Conservation (phyloP, 2,797 vertebrate species). For the Tragelaphus oryx region DNA sequence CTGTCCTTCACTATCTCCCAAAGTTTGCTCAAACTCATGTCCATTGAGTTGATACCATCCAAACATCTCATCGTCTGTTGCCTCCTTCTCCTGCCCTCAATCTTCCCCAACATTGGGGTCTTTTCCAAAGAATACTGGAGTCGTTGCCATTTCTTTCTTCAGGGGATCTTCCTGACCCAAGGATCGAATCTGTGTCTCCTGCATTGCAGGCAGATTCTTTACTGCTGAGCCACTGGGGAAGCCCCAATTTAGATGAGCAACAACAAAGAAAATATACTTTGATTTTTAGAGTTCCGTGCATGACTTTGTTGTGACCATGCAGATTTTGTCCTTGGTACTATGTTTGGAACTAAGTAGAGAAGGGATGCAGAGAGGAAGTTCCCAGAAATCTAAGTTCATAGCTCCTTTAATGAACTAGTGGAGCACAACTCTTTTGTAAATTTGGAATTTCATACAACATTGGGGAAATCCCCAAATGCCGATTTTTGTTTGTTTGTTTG, state of each 20-base stretch:
- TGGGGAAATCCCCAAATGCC: background rate
- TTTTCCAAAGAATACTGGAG: background rate
- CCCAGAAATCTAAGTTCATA: background rate
- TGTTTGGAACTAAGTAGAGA: constrained; percentile 1
- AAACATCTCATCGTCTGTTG: background rate
- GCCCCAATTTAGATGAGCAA: background rate
- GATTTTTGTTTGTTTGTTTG: background rate
- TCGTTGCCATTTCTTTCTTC: background rate
- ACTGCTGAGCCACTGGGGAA: background rate
- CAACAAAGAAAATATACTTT: background rate
- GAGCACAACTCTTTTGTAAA: background rate
- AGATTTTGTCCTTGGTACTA: constrained; percentile 6
- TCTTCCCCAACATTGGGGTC: background rate
- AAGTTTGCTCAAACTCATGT: background rate
- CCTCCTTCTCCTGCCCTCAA: background rate
- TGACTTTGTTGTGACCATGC: constrained; percentile 1
- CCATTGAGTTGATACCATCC: background rate
- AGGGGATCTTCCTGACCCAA: background rate
- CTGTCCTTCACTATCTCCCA: background rate
- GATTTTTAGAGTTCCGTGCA: background rate
- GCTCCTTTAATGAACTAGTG: background rate
- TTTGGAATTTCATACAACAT: background rate
- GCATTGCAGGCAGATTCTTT: background rate
- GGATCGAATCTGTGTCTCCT: background rate
- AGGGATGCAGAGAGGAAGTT: background rate